Base-by-base conservation (phyloP, 2,113 vertebrate species). In the Aphyosemion australe region DNA sequence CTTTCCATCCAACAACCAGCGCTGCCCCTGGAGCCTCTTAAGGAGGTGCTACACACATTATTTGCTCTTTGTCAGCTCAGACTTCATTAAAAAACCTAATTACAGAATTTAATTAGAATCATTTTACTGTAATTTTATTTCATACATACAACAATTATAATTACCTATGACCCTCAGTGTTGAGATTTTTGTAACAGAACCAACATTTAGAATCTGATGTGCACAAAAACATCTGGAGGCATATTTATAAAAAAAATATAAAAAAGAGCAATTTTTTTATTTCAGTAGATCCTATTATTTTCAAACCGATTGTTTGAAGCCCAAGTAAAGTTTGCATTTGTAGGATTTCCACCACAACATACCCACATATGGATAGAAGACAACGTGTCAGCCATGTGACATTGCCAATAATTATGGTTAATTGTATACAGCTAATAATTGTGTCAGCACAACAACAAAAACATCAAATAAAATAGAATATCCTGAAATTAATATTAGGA, bases 71-170 rank as follows among this genome's bases (percentile, higher is more conserved):
- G 84, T 89, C 85, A 84, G 79, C 71, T 56, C 83, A 84, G 82
- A 69, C 80, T 90, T 88, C 65, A 88, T 91, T 90, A 82, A 72
- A 88, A 87, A 88, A 84, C 20, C 58, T 85, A 92, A 92, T 91
- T 91, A 91, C 65, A 56, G 64, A 80, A 86, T 92, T 91, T 91
- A 92, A 91, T 91, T 88, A 87, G 71, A 90, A 82, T 81, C 80
- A 46, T 84, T 83, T 81, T 78, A 83, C 86, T 84, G 75, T 76
- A 65, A 78, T 87, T 87, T 81, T 66, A 65, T 79, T 76, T 83
- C 79, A 89, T 91, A 79, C 79, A 82, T 76, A 79, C 76, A 80
- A 87, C 68, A 82, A 82, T 85, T 80, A 79, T 60, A 77, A 72
- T 58, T 72, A 73, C 59, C 62, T 63, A 50, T 62, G 72, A 80